Evolutionary conservation across 2,797 vertebrate genomes (phyloP), one percentile per base, ranked within the genome.

Genomic region (Acridotheres tristis): DNA sequence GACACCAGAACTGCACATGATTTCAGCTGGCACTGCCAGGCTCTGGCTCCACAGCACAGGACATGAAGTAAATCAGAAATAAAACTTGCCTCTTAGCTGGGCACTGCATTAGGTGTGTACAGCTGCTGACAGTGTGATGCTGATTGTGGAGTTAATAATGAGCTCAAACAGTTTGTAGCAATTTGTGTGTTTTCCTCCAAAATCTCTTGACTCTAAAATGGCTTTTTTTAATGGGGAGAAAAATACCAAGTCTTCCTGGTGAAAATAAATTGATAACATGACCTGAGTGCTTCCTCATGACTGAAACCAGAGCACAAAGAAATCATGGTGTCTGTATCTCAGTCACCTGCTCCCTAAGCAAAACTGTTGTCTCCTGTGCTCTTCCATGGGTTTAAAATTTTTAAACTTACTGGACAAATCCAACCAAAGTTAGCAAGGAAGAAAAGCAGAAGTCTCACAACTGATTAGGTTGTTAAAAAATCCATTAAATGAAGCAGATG

Each of bases 1-100:
- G 1, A 1, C 29, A 57, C 12, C 54, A 13, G 36, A 50, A 17
- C 45, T 50, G 47, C 50, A 10, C 1, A 0, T 6, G 30, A 14
- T 55, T 74, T 57, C 84, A 80, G 61, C 34, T 69, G 72, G 16
- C 55, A 5, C 13, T 14, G 43, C 17, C 59, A 23, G 20, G 42
- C 81, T 73, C 43, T 65, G 87, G 29, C 54, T 78, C 22, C 30
- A 7, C n/a, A 59, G 51, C 34, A 14, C 10, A n/a, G 54, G 22
- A 17, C 30, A 40, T 1, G 79, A 55, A 76, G 36, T 43, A 42
- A 47, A 66, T 0, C 51, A 72, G 66, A 81, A 75, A 55, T 21
- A 45, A 81, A 72, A 36, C 11, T 22, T 61, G 3, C 5, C 42
- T 74, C 57, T 43, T 47, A 67, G 38, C 36, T 36, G 62, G 48